A percentile compares a stretch with the other conserved stretches of the same genome.
Evolutionary conservation across 30 jellyfish, hydroid and myxozoan species (phyloP).

Genomic region (Turritopsis rubra): DNA sequence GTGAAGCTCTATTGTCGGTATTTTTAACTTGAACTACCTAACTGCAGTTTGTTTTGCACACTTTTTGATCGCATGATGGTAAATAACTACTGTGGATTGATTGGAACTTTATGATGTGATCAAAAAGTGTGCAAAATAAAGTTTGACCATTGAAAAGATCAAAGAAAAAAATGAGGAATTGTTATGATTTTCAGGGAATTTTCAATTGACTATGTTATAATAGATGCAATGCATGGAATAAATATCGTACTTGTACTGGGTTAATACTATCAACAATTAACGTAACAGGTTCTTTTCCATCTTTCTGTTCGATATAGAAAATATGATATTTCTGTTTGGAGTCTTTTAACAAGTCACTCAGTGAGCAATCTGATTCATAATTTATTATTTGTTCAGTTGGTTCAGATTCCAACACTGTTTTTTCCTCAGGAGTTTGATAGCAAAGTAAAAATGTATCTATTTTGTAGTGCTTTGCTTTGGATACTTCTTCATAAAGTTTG

Average conservation of each 20-base stretch:
- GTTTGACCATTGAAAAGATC: no score
- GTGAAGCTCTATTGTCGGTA: no score
- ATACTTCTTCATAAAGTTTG: not conserved
- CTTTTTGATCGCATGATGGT: no score
- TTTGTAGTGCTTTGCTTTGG: not conserved
- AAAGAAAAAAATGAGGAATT: no score
- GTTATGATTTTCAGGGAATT: no score
- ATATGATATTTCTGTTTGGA: not conserved
- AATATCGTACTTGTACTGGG: not conserved
- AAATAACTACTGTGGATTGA: no score
- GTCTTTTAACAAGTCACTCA: slow-evolving; percentile 7
- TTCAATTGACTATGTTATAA: no score
- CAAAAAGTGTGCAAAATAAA: no score
- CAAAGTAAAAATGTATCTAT: not conserved
- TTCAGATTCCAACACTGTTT: not conserved
- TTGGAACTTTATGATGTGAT: no score
- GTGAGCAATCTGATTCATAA: not conserved
- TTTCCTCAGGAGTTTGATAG: not conserved
- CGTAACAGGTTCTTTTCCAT: slow-evolving; percentile 7
- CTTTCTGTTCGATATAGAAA: not conserved
- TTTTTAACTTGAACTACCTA: no score
- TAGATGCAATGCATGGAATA: no score
- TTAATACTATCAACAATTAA: slow-evolving; percentile 1
- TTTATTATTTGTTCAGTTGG: not conserved
- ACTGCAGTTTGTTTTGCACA: no score